Conservation (phyloP, 2,797 vertebrate species). For the Trematomus bernacchii region DNA sequence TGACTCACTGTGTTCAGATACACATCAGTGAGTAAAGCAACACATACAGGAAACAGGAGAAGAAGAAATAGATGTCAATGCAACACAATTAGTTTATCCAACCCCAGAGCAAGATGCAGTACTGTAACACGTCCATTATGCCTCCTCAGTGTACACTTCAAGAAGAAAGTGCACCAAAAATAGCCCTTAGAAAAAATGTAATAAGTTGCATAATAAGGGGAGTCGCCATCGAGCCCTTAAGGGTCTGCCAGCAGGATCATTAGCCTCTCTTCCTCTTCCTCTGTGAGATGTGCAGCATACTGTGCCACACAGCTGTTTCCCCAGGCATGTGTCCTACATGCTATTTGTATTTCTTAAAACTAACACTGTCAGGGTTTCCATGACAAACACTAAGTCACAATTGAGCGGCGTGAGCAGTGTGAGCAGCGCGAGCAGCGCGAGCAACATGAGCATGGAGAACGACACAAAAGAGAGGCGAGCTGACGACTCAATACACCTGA, state of each 20-base stretch:
- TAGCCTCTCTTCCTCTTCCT: slow-evolving; percentile 10
- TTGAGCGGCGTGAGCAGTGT: too few relatives aligned
- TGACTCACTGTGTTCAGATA: background rate
- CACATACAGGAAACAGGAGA: too few relatives aligned
- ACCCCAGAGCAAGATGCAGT: too few relatives aligned
- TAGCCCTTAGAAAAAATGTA: too few relatives aligned
- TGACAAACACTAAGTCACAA: slow-evolving; percentile 44
- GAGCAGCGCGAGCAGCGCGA: slow-evolving; percentile 25
- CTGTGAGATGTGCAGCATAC: slow-evolving; percentile 7
- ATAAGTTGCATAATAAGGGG: too few relatives aligned
- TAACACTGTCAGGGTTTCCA: slow-evolving; percentile 29
- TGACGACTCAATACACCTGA: background rate
- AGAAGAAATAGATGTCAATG: too few relatives aligned
- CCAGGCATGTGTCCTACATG: slow-evolving; percentile 57
- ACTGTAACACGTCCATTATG: too few relatives aligned
- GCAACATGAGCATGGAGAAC: too few relatives aligned
- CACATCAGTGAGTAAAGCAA: background rate
- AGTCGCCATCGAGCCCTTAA: too few relatives aligned
- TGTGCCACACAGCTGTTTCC: slow-evolving; percentile 48
- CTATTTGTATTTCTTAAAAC: slow-evolving; percentile 39
- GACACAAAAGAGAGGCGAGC: slow-evolving; percentile 7
- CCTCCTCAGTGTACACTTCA: too few relatives aligned
- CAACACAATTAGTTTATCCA: too few relatives aligned
- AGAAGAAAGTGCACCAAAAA: too few relatives aligned
- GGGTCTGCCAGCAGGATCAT: slow-evolving; percentile 10